Evolutionary conservation across 1,140 invertebrate genomes (phyloP).

Genomic region (Caenorhabditis elegans): DNA sequence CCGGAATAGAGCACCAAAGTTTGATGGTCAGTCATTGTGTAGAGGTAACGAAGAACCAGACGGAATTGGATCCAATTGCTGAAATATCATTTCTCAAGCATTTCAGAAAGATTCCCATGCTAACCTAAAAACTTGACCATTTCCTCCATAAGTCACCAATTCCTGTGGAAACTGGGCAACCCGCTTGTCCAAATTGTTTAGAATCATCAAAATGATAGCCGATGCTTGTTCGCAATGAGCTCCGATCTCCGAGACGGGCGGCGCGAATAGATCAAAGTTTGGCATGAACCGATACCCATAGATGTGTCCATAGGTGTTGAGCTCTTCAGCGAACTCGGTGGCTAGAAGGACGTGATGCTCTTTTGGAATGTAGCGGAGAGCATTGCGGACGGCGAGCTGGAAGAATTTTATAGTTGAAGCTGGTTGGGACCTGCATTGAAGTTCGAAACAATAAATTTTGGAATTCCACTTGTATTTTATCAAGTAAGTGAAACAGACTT

Average conservation of each 20-base stretch:
- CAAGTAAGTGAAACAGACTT: no score
- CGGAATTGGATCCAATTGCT: conserved; percentile 77
- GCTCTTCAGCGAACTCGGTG: conserved; percentile 72
- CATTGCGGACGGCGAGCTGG: conserved; percentile 47
- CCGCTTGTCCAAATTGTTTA: conserved; percentile 73
- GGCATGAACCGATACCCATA: conserved; percentile 76
- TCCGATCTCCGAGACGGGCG: conserved; percentile 72
- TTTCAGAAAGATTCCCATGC: background rate
- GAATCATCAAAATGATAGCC: conserved; percentile 75
- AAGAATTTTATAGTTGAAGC: background rate
- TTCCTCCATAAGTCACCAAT: conserved; percentile 74
- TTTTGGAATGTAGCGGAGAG: conserved; percentile 73
- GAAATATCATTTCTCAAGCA: conserved; percentile 73
- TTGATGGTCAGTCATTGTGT: conserved; percentile 72
- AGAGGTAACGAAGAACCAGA: conserved; percentile 73
- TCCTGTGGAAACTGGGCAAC: conserved; percentile 73
- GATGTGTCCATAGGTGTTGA: conserved; percentile 73
- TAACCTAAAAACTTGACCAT: conserved; percentile 73
- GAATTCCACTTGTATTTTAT: no score
- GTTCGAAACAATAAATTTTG: background rate
- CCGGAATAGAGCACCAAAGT: conserved; percentile 75
- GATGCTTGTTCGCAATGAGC: conserved; percentile 70
- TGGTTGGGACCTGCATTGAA: no score
- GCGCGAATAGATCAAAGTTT: conserved; percentile 71
- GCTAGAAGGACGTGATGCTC: conserved; percentile 69